Percentiles rank a stretch among this genome's conserved stretches.
Evolutionary conservation across 1,140 invertebrate species (phyloP).

Genomic region (Drosophila sucinea): DNA sequence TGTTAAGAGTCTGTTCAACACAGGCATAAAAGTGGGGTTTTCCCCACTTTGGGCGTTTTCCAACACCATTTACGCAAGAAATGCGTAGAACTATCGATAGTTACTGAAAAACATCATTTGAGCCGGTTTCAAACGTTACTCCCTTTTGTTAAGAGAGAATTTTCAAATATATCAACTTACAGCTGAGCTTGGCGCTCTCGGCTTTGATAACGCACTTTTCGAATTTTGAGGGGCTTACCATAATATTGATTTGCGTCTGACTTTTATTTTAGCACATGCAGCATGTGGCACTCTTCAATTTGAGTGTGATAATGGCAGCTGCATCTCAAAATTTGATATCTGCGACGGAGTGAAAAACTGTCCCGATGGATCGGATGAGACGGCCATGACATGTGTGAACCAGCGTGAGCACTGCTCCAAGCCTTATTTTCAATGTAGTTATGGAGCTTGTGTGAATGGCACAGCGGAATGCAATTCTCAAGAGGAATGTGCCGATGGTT

Average conservation of each 20-base stretch:
- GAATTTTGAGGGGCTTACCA: neutral
- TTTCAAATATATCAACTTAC: neutral
- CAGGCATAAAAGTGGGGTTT: no score
- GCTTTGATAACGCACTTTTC: neutral
- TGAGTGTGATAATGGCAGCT: constrained; percentile 69
- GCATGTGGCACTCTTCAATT: constrained; percentile 45
- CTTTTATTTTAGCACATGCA: constrained; percentile 1
- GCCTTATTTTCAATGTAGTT: constrained; percentile 85
- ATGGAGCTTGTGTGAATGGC: constrained; percentile 86
- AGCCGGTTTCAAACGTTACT: neutral
- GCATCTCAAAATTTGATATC: constrained; percentile 58
- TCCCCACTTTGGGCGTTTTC: no score
- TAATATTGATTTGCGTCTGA: neutral
- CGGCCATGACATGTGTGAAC: constrained; percentile 57
- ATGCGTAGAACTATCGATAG: no score
- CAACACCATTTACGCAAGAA: no score
- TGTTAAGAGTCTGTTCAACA: no score
- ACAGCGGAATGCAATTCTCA: constrained; percentile 85
- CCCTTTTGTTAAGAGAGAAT: constrained; percentile 4
- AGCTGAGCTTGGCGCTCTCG: neutral
- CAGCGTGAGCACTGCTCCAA: constrained; percentile 81
- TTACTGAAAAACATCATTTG: no score
- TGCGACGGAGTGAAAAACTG: constrained; percentile 84
- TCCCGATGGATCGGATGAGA: constrained; percentile 86
- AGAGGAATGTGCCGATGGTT: constrained; percentile 87